phyloP scores from a whole-genome alignment of 2,888 invertebrate species.

The Caenorhabditis sp. region DNA sequence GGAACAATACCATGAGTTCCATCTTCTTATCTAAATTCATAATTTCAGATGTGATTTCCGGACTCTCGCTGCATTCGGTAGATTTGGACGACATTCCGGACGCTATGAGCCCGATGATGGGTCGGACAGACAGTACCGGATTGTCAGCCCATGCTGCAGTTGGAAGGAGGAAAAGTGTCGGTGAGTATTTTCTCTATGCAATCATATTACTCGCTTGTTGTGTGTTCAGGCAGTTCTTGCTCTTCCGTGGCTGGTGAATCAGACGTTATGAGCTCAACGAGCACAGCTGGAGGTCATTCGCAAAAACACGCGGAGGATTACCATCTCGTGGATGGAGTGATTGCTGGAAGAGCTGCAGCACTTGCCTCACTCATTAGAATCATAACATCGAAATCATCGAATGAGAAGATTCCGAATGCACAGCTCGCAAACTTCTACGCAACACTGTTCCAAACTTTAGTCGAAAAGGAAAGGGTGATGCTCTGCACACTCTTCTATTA shows the following conservation, averaged over 20 bases:
- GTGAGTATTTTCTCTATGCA: conserved; percentile 1
- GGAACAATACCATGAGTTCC: neutral
- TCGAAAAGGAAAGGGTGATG: conserved; percentile 81
- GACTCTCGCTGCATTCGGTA: conserved; percentile 75
- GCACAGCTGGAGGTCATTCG: conserved; percentile 43
- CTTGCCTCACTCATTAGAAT: conserved; percentile 91
- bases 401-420: conserved; percentile 92
- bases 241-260: conserved; percentile 67
- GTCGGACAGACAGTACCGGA: conserved; percentile 40
- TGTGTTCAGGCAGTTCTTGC: conserved; percentile 51
- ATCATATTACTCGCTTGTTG: neutral
- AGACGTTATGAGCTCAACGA: conserved; percentile 50
- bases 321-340: conserved; percentile 62
- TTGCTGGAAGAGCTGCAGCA: conserved; percentile 71
- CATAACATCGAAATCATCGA: conserved; percentile 95
- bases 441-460: conserved; percentile 89
- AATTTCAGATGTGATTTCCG: conserved; percentile 79
- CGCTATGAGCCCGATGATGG: conserved; percentile 61
- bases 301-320: conserved; percentile 48
- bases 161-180: conserved; percentile 52
- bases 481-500: conserved; percentile 83
- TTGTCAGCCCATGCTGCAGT: conserved; percentile 33
- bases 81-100: conserved; percentile 75
- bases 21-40: neutral
- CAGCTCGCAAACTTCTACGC: conserved; percentile 96